These are phyloP conservation scores for Drosophila rellima DNA, from an alignment of 2,888 invertebrate species.

Conservation along the genomic window DNA sequence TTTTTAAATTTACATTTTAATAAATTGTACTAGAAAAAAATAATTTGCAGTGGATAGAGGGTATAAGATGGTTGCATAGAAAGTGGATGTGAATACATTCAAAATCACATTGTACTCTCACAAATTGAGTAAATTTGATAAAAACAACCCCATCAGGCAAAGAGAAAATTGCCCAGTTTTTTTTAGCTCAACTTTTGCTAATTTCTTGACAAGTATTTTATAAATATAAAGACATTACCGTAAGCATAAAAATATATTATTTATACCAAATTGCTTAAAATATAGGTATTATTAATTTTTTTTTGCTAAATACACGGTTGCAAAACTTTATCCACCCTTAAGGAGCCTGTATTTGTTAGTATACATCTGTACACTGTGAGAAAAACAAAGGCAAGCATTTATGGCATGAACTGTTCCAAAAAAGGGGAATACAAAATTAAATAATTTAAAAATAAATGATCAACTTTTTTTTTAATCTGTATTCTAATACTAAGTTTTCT, in stretches of 20 bases:
- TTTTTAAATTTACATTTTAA: too few species aligned
- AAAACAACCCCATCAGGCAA: slow-evolving; percentile 26
- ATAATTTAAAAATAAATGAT: not conserved
- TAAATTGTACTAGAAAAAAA: too few species aligned
- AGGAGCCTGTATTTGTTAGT: slow-evolving; percentile 23
- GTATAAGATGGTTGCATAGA: not conserved
- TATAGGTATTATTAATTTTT: not conserved
- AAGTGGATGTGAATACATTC: slow-evolving; percentile 5
- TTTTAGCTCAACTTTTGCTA: not conserved
- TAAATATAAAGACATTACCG: not conserved
- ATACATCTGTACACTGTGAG: slow-evolving; percentile 41
- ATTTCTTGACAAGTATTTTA: not conserved
- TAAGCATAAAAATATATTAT: not conserved
- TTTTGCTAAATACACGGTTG: not conserved
- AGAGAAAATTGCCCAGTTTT: slow-evolving; percentile 38
- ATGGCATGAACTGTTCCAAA: too few species aligned
- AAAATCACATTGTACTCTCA: not conserved
- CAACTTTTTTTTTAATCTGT: too few species aligned
- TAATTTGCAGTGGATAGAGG: not conserved
- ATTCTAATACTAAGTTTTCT: too few species aligned
- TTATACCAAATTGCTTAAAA: not conserved
- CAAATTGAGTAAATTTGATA: not conserved
- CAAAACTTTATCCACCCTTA: slow-evolving; percentile 33
- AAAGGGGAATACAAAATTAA: not conserved
- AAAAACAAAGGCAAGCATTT: not conserved